These are phyloP conservation scores for Homarus americanus DNA, from an alignment of 1,140 invertebrate genomes.

Conservation along the genomic window DNA sequence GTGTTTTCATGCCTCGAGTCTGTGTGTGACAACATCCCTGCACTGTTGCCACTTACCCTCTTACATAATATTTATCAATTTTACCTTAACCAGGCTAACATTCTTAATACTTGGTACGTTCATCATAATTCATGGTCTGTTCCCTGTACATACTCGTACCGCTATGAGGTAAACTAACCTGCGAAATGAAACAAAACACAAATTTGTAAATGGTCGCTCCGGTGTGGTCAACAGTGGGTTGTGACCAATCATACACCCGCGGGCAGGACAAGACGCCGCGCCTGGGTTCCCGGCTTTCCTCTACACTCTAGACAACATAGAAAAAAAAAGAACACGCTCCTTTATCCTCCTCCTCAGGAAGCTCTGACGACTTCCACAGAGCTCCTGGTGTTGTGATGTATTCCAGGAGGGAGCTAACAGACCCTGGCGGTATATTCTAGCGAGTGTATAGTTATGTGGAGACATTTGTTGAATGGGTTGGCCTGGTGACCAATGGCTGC, in stretches of 20 bases:
- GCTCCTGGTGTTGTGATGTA: not conserved
- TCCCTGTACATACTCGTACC: too few relatives aligned
- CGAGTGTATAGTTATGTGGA: not conserved
- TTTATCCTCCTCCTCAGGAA: not conserved
- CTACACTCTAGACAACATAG: too few relatives aligned
- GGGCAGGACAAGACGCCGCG: not conserved
- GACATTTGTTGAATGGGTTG: not conserved
- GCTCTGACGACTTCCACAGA: not conserved
- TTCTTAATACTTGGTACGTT: too few relatives aligned
- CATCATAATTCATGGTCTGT: too few relatives aligned
- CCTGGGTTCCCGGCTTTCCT: not conserved
- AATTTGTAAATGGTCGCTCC: not conserved
- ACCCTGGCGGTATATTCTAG: not conserved
- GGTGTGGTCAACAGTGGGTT: not conserved
- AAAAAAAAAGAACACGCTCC: not conserved
- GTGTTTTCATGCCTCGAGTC: constrained; percentile 35
- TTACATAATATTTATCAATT: not conserved
- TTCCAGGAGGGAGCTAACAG: not conserved
- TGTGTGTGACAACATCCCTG: constrained; percentile 22
- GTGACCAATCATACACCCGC: constrained; percentile 38
- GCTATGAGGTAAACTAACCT: too few relatives aligned
- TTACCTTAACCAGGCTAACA: too few relatives aligned
- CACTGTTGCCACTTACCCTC: too few relatives aligned
- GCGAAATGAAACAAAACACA: not conserved
- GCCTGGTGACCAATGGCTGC: constrained; percentile 11